A percentile compares a stretch with the other conserved stretches of the same genome.
Evolutionary conservation across 2,888 invertebrate species (phyloP).

Genomic region (Chironomus tentans): DNA sequence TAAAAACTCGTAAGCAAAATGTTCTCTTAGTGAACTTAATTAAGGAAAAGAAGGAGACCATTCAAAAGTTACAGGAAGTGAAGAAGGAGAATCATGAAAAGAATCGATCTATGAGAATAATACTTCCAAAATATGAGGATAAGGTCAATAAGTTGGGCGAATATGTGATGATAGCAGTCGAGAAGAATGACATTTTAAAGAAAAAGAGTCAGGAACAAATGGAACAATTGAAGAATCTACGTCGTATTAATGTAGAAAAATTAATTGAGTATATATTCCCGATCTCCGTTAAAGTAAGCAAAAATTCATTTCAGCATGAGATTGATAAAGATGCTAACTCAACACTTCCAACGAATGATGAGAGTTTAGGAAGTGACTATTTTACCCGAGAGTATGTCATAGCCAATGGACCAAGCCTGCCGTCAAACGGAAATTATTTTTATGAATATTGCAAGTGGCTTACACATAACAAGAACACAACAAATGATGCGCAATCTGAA

Average conservation of each 20-base stretch:
- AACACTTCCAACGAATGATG: constrained; percentile 54
- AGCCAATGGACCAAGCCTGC: constrained; percentile 67
- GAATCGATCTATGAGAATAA: constrained; percentile 43
- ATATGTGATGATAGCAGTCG: constrained; percentile 46
- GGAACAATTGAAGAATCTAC: constrained; percentile 49
- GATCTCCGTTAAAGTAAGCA: constrained; percentile 40
- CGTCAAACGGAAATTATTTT: constrained; percentile 70
- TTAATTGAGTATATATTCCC: constrained; percentile 62
- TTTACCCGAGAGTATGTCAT: constrained; percentile 53
- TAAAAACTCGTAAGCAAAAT: background rate
- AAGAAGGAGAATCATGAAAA: constrained; percentile 44
- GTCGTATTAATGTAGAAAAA: constrained; percentile 50
- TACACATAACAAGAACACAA: constrained; percentile 42
- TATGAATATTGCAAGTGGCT: constrained; percentile 70
- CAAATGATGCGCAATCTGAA: constrained; percentile 33
- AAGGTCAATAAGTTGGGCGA: constrained; percentile 52
- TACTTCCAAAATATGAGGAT: constrained; percentile 52
- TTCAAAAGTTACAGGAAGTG: constrained; percentile 43
- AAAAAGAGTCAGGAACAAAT: constrained; percentile 45
- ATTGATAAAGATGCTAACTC: constrained; percentile 51
- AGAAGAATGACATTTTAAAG: constrained; percentile 45
- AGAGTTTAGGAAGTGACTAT: constrained; percentile 31
- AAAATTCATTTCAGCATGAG: constrained; percentile 42
- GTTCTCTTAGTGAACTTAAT: constrained; percentile 29
- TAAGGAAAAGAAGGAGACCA: constrained; percentile 42